A percentile compares a stretch with the other conserved stretches of the same genome.
phyloP scores from a whole-genome alignment of 1,140 invertebrate species.

The Semibalanus balanoides region DNA sequence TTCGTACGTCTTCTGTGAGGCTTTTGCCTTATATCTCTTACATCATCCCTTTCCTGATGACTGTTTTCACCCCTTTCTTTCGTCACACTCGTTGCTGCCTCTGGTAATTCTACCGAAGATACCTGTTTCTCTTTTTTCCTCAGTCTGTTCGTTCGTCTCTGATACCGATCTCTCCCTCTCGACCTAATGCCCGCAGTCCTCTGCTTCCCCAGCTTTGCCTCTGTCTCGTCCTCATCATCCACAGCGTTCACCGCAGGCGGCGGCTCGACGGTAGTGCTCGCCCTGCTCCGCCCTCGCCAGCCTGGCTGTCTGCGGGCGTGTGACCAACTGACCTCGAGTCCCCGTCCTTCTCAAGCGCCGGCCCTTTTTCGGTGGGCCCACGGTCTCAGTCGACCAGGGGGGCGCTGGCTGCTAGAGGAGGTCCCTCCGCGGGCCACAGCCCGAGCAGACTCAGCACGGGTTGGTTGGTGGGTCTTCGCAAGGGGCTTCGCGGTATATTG shows the following conservation, averaged over 20 bases:
- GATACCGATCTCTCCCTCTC: neutral
- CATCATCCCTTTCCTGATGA: no score
- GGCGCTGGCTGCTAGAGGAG: neutral
- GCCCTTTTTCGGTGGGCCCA: neutral
- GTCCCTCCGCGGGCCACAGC: neutral
- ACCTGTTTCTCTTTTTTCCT: neutral
- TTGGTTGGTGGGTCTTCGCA: neutral
- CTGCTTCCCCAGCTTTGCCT: neutral
- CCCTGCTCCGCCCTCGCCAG: neutral
- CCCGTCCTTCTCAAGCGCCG: neutral
- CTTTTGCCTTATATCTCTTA: no score
- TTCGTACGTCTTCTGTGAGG: no score
- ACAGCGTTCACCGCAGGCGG: no score
- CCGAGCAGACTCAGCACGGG: neutral
- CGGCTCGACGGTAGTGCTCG: neutral
- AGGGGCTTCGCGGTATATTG: neutral
- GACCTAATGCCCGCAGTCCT: neutral
- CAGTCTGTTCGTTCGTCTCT: neutral
- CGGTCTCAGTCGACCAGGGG: neutral
- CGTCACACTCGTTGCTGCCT: no score
- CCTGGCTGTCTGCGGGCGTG: neutral
- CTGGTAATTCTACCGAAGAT: no score
- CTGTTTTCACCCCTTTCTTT: no score
- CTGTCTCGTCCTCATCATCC: neutral
- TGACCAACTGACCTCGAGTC: neutral